phyloP scores from a whole-genome alignment of 2,797 vertebrate genomes.

The Artibeus lituratus region DNA sequence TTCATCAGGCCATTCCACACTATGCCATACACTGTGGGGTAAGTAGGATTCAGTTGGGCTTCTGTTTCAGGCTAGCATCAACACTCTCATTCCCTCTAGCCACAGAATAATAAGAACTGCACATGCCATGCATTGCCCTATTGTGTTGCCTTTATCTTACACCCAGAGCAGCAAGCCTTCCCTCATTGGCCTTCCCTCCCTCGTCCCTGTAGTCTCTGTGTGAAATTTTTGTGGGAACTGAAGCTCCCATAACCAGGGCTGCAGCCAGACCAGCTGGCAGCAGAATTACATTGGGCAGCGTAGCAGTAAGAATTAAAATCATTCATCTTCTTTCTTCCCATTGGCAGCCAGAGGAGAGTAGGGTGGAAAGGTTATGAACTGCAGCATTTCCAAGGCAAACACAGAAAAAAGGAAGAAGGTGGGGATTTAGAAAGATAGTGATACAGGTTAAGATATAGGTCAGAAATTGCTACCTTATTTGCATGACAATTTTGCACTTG shows the following conservation, averaged over 20 bases:
- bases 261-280: neutral
- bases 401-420: neutral
- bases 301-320: constrained; percentile 54
- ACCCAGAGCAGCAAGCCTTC: neutral
- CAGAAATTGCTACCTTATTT: neutral
- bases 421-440: neutral
- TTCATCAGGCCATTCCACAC: neutral
- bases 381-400: constrained; percentile 12
- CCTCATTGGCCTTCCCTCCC: neutral
- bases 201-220: neutral
- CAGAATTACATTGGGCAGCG: neutral
- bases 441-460: neutral
- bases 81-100: rapidly evolving
- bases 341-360: constrained; percentile 33
- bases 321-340: constrained; percentile 60
- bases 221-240: neutral
- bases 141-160: neutral
- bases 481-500: neutral
- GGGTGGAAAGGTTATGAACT: constrained; percentile 45
- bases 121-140: neutral
- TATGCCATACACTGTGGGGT: neutral
- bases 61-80: neutral
- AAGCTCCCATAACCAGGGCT: neutral
- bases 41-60: neutral
- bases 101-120: no score